Evolutionary conservation across 2,888 invertebrate species (phyloP).

Genomic region (Merodon equestris): DNA sequence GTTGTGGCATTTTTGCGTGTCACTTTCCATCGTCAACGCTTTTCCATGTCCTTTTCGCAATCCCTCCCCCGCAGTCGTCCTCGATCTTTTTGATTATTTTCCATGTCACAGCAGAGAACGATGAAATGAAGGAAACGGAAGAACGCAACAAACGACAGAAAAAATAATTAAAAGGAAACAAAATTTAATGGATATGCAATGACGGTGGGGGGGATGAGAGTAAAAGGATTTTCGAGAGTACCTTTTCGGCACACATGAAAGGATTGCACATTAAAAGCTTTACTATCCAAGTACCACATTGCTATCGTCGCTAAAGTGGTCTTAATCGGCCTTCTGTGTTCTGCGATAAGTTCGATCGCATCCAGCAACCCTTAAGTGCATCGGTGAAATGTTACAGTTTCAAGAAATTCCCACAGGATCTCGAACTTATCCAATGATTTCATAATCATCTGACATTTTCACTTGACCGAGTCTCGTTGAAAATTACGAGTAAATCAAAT

Average conservation of each 20-base stretch:
- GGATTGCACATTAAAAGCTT: constrained; percentile 11
- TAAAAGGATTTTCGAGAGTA: constrained; percentile 57
- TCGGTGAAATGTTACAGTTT: constrained; percentile 26
- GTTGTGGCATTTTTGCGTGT: constrained; percentile 67
- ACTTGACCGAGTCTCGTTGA: constrained; percentile 62
- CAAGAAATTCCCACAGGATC: constrained; percentile 50
- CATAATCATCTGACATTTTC: constrained; percentile 53
- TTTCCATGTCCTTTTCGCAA: constrained; percentile 45
- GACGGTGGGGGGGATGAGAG: constrained; percentile 20
- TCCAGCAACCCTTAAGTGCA: constrained; percentile 9
- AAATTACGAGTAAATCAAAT: constrained; percentile 59
- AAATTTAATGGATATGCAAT: constrained; percentile 53
- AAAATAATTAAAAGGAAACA: constrained; percentile 65
- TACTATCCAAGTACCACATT: not conserved
- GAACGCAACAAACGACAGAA: constrained; percentile 23
- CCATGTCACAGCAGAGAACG: constrained; percentile 30
- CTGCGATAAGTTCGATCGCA: not conserved
- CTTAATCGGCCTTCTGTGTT: too few relatives aligned
- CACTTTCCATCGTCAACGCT: constrained; percentile 48
- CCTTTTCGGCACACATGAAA: constrained; percentile 14
- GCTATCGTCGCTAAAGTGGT: too few relatives aligned
- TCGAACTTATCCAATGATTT: constrained; percentile 6
- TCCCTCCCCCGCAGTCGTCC: not conserved
- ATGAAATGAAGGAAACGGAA: constrained; percentile 65
- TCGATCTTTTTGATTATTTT: not conserved